These are phyloP conservation scores for Tragelaphus scriptus DNA, from an alignment of 2,113 vertebrate species.

Conservation along the genomic window DNA sequence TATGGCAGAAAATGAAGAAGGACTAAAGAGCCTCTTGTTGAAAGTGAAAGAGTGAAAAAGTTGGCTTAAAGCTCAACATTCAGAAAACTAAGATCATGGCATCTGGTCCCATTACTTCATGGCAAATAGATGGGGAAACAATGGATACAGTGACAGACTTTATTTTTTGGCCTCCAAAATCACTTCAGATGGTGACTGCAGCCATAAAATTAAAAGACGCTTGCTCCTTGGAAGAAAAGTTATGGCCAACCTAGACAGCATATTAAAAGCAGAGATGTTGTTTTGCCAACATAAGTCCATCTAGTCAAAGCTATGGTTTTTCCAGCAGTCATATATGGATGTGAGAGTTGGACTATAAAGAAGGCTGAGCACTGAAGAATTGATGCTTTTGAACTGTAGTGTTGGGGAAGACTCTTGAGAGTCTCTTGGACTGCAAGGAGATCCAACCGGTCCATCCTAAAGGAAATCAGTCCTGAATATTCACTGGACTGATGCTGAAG, in stretches of 20 bases:
- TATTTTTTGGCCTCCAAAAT: not conserved
- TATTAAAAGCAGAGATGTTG: accelerated
- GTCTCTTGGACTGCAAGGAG: not conserved
- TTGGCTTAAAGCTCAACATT: not conserved
- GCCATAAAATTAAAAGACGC: not conserved
- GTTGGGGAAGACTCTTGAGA: not conserved
- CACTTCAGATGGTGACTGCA: not conserved
- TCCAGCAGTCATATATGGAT: not conserved
- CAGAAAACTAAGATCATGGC: not conserved
- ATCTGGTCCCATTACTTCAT: not conserved
- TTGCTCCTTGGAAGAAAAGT: not conserved
- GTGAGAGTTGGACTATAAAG: not conserved
- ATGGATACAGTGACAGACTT: not conserved
- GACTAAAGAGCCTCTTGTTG: not conserved
- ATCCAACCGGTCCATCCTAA: not conserved
- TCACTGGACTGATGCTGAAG: not conserved
- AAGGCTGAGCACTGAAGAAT: accelerated
- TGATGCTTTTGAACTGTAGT: not conserved
- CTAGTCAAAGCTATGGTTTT: not conserved
- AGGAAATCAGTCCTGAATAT: not conserved
- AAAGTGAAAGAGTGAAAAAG: not conserved
- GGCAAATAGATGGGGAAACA: not conserved
- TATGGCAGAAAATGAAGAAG: not conserved
- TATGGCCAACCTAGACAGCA: not conserved
- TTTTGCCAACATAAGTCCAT: not conserved